Base-by-base conservation (phyloP, 2,797 vertebrate genomes). In the Pagetopsis macropterus region DNA sequence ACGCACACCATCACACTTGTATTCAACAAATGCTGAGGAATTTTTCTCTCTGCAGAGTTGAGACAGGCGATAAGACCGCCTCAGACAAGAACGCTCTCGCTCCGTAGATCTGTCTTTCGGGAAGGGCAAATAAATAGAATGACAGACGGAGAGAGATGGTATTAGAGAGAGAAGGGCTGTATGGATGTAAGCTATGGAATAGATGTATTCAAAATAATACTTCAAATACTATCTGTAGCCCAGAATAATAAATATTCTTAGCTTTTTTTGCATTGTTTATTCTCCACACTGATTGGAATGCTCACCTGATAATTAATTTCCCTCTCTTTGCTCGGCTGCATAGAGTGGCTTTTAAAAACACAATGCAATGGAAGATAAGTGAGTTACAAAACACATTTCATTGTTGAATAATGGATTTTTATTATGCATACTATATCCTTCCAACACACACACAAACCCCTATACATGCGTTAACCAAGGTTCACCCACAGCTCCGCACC, bases 21-120 rank as follows among this genome's bases (percentile, higher is more conserved):
- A 91, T 94, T 93, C 87, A 88, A 86, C 89, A 85, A 91, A 93
- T 91, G 85, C 88, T 83, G 69, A 92, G 82, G 89, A 90, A 94
- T 94, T 91, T 94, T 91, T 86, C 76, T 85, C 81, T 79, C 85
- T 82, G 82, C 85, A 72, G 87, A 80, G 81, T 83, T 76, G 76
- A 92, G 88, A 87, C 82, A 72, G 82, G 71, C 27, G 91, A 94
- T 94, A 93, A 93, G 88, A 84, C 77, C 37, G 87, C 84, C 87
- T 76, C 77, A 88, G 87, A 94, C 89, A 90, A 86, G 87, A 90
- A 87, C 73, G 83, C 85, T 84, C 82, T 87, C 79, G 70, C 88
- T 89, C 84, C 71, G 70, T 49, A 83, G 75, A 88, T 89, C 83
- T 87, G 82, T 85, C 84, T 88, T 87, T 87, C 70, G 86, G 80